phyloP scores from a whole-genome alignment of 2,113 vertebrate species.

The Willisornis vidua region DNA sequence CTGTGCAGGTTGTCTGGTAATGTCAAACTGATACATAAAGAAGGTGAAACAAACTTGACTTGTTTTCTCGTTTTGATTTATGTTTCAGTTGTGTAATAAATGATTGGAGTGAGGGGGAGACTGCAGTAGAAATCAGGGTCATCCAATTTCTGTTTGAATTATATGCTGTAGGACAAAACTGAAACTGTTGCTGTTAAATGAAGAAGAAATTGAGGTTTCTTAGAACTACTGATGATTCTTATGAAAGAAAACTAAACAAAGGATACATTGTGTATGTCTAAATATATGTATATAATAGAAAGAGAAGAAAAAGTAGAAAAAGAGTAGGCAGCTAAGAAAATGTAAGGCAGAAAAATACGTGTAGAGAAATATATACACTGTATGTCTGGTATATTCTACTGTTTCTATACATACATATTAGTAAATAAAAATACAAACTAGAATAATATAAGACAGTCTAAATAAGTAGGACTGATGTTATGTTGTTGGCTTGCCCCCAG shows the following conservation, averaged over 20 bases:
- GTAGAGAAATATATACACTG: not conserved
- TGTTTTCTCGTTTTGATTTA: not conserved
- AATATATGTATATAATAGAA: not conserved
- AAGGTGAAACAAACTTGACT: not conserved
- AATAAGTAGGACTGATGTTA: not conserved
- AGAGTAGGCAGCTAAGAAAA: not conserved
- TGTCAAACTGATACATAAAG: not conserved
- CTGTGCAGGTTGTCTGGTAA: not conserved
- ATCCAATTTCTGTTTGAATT: not conserved
- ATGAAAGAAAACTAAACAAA: not conserved
- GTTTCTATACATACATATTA: not conserved
- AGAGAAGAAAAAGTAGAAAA: not conserved
- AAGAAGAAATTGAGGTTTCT: not conserved
- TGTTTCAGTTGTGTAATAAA: not conserved
- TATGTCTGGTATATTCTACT: not conserved
- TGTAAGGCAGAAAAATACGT: not conserved
- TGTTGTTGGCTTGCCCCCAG: not conserved
- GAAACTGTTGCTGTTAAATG: not conserved
- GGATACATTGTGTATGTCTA: not conserved
- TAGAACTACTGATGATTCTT: not conserved
- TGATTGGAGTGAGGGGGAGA: accelerated
- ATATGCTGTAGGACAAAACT: not conserved
- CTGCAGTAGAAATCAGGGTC: not conserved
- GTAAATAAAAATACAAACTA: not conserved
- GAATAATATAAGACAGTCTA: not conserved